Base-by-base conservation (phyloP, 2,888 invertebrate genomes). In the Rutpela maculata region DNA sequence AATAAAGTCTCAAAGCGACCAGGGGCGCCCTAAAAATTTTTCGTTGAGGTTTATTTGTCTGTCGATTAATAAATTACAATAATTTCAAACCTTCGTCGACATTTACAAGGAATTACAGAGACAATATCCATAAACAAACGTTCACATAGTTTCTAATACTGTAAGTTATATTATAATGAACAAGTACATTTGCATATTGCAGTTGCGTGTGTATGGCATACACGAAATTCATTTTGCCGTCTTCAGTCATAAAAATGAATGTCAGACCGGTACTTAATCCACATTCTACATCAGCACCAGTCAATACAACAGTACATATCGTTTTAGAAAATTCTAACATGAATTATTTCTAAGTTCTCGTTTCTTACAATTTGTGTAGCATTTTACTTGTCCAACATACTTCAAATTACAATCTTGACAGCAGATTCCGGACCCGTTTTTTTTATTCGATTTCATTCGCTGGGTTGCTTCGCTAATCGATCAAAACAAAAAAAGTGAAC, bases 121-220 rank as follows among this genome's bases (percentile, higher is more conserved):
- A 31, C 62, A 62, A 59, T 31, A 26, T 62, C 62, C 31, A 62
- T n/a, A 31, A 62, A 62, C 68, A 31, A 43, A 79, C 81, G 80
- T 82, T 80, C 83, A 81, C 81, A 82, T 71, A 82, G 78, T 83
- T 82, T 82, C 82, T 81, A 80, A 79, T 79, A 76, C 80, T 67
- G 80, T 79, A 74, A 83, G 78, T 81, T 83, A 82, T 83, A 80
- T 81, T 82, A 82, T 79, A 82, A 81, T 75, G 79, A 82, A 80
- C 82, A 80, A 82, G 82, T 75, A 78, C 74, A 80, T 80, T 81
- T 81, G 35, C 57, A 68, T 57, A 57, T 68, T 75, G 50, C 69
- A 69, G 73, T 81, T 82, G 83, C 83, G 81, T 83, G 83, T 81
- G 73, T 74, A 77, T 80, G 72, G 62, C 75, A 74, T 38, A 68